These are phyloP conservation scores for Sapajus apella DNA, from an alignment of 2,113 vertebrate genomes.

Conservation along the genomic window DNA sequence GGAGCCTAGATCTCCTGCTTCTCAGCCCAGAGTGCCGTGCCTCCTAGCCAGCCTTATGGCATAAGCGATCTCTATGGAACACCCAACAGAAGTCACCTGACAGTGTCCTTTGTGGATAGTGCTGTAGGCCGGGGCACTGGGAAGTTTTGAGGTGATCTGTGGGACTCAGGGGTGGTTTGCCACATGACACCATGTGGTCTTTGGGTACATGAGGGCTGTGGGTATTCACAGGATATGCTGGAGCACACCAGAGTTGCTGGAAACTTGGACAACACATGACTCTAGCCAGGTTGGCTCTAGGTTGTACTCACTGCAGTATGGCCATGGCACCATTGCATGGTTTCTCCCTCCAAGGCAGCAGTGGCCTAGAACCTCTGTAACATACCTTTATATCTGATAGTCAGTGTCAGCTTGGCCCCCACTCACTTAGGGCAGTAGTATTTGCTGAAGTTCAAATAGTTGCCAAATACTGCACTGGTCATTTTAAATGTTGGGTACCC, in stretches of 20 bases:
- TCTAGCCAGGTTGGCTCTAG: background rate
- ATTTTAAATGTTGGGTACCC: background rate
- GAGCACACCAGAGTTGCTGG: accelerated
- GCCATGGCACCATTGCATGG: background rate
- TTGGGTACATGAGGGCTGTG: accelerated
- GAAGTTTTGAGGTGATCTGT: background rate
- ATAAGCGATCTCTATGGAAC: background rate
- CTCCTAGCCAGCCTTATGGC: accelerated
- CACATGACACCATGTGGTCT: background rate
- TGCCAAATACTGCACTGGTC: background rate
- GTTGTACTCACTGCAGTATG: background rate
- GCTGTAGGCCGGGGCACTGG: background rate
- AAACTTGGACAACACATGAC: background rate
- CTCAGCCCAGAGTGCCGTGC: background rate
- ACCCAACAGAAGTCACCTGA: background rate
- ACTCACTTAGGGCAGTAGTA: background rate
- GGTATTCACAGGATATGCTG: background rate
- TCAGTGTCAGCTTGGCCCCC: background rate
- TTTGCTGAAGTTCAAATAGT: background rate
- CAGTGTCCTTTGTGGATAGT: too few relatives aligned
- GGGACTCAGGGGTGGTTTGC: background rate
- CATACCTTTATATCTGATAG: background rate
- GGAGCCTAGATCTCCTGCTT: background rate
- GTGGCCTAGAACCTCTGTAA: background rate
- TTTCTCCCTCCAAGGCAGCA: background rate